Percentiles rank a stretch among this genome's conserved stretches.
These are phyloP conservation scores for Balaenoptera acutorostrata DNA, from an alignment of 2,113 vertebrate species.

Conservation along the genomic window DNA sequence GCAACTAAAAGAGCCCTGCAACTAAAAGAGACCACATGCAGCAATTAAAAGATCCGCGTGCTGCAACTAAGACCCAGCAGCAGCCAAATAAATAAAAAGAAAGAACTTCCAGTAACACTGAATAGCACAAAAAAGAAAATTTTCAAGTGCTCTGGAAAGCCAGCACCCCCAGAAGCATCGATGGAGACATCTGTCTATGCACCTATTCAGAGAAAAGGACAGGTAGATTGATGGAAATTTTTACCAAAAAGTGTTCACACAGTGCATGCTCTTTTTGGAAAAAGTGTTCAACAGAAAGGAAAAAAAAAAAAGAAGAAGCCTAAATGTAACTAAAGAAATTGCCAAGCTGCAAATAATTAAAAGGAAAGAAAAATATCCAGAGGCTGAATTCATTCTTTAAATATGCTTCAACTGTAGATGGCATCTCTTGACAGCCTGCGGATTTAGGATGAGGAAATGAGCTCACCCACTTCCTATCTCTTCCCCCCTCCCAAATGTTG, in stretches of 20 bases:
- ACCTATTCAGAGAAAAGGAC: background rate
- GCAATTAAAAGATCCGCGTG: no score
- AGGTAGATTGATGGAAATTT: background rate
- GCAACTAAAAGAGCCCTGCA: no score
- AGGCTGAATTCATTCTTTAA: background rate
- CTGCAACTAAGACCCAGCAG: no score
- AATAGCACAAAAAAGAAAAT: background rate
- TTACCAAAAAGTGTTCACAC: background rate
- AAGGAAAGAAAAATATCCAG: background rate
- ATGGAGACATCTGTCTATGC: background rate
- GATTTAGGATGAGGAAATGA: constrained; percentile 28
- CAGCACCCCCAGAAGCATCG: background rate
- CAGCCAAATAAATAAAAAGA: no score
- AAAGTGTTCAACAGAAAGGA: background rate
- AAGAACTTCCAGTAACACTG: background rate
- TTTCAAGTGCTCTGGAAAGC: background rate
- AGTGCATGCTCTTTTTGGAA: background rate
- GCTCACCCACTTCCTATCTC: constrained; percentile 50
- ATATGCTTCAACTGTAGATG: background rate
- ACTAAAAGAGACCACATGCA: no score
- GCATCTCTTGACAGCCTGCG: constrained; percentile 3
- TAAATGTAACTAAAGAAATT: background rate
- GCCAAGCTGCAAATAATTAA: background rate
- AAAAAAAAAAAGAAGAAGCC: background rate
- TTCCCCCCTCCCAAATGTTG: background rate